phyloP scores from a whole-genome alignment of 2,113 vertebrate genomes.

The Hucho hucho region DNA sequence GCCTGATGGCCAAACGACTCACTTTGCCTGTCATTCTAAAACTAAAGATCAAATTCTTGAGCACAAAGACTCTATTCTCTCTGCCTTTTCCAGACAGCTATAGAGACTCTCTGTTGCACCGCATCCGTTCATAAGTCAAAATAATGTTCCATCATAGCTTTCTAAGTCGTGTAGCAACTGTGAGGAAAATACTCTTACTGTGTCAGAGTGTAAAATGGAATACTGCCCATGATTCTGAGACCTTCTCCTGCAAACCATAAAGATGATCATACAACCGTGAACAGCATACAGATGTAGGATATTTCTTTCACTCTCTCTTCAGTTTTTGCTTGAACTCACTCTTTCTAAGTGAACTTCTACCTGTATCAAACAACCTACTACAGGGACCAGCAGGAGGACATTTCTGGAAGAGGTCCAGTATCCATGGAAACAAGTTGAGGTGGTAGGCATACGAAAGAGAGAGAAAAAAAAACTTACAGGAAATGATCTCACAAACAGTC shows the following conservation, averaged over 20 bases:
- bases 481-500: slow-evolving; percentile 79
- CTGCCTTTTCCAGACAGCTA: slow-evolving; percentile 25
- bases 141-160: neutral
- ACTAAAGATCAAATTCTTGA: slow-evolving; percentile 15
- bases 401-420: slow-evolving; percentile 54
- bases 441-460: slow-evolving; percentile 52
- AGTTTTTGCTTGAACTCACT: neutral
- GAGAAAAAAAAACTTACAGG: slow-evolving; percentile 56
- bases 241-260: neutral
- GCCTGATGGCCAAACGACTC: too few species aligned
- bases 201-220: neutral
- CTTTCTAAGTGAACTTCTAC: slow-evolving; percentile 33
- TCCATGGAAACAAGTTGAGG: slow-evolving; percentile 70
- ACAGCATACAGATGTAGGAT: neutral
- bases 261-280: neutral
- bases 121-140: neutral
- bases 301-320: neutral
- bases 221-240: neutral
- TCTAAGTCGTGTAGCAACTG: neutral
- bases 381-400: slow-evolving; percentile 45
- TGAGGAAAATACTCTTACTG: neutral
- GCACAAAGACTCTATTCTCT: slow-evolving; percentile 56
- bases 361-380: slow-evolving; percentile 22
- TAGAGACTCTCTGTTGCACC: slow-evolving; percentile 41
- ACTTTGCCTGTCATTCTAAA: slow-evolving; percentile 24